phyloP scores from a whole-genome alignment of 2,113 vertebrate genomes.

The Todiramphus chloris region DNA sequence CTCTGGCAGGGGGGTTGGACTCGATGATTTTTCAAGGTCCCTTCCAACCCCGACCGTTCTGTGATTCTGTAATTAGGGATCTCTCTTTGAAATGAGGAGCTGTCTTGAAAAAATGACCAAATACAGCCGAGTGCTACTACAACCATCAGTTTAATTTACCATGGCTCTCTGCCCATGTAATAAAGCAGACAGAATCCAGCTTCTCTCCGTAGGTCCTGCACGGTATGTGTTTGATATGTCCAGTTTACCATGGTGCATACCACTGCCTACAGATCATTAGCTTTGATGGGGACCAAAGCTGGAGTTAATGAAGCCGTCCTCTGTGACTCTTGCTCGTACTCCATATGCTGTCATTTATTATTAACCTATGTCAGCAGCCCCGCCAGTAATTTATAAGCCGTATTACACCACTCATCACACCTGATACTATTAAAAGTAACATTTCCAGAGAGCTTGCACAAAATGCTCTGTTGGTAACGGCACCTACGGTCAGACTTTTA shows the following conservation, averaged over 20 bases:
- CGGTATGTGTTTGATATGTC: not conserved
- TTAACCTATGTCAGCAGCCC: slow-evolving; percentile 18
- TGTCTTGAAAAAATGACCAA: not conserved
- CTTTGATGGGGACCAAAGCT: not conserved
- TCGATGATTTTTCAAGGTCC: no score
- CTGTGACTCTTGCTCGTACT: not conserved
- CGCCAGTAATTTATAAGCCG: slow-evolving; percentile 27
- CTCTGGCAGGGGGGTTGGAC: no score
- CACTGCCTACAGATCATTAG: not conserved
- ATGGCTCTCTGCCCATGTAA: not conserved
- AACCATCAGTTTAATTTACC: not conserved
- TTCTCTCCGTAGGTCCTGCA: not conserved
- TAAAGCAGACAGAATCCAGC: not conserved
- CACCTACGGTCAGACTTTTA: not conserved
- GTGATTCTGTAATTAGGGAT: no score
- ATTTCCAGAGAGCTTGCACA: slow-evolving; percentile 7
- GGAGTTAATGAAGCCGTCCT: not conserved
- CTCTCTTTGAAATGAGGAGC: not conserved
- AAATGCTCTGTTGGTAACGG: not conserved
- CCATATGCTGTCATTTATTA: not conserved
- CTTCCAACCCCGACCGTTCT: no score
- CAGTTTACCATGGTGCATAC: not conserved
- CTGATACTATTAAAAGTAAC: slow-evolving; percentile 31
- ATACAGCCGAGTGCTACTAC: not conserved
- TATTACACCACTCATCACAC: not conserved